Evolutionary conservation across 2,113 vertebrate species (phyloP).

Genomic region (Centropus unirufus): DNA sequence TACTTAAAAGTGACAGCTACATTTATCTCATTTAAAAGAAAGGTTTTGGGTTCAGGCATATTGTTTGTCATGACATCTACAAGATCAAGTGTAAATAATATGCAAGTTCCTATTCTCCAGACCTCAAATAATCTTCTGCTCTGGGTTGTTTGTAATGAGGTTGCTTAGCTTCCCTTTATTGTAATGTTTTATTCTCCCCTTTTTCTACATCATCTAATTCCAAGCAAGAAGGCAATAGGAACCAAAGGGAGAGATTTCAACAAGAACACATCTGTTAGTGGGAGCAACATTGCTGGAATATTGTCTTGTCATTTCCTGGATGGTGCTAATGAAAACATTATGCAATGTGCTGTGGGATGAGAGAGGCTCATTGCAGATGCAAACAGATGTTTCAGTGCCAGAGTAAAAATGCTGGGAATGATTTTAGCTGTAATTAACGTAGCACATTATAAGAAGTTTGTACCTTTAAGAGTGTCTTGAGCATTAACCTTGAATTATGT

Average conservation of each 20-base stretch:
- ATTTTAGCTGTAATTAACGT: slow-evolving; percentile 76
- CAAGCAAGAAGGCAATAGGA: slow-evolving; percentile 35
- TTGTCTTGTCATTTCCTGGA: slow-evolving; percentile 42
- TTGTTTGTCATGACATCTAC: neutral
- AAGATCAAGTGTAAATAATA: neutral
- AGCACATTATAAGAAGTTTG: slow-evolving; percentile 57
- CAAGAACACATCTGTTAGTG: slow-evolving; percentile 54
- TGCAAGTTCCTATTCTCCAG: neutral
- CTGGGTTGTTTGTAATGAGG: neutral
- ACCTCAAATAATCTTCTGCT: neutral
- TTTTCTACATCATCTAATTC: neutral
- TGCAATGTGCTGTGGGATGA: slow-evolving; percentile 55
- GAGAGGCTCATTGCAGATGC: slow-evolving; percentile 49
- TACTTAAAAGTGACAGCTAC: neutral
- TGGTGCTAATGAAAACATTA: slow-evolving; percentile 58
- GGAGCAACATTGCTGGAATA: slow-evolving; percentile 40
- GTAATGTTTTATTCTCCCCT: neutral
- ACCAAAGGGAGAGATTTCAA: slow-evolving; percentile 58
- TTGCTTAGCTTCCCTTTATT: neutral
- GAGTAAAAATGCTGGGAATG: slow-evolving; percentile 58
- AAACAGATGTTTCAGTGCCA: slow-evolving; percentile 76
- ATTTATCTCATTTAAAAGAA: neutral
- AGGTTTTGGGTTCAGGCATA: neutral
- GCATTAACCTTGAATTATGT: slow-evolving; percentile 64
- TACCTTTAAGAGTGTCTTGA: slow-evolving; percentile 59